Evolutionary conservation across 2,888 invertebrate genomes (phyloP).

Genomic region (Dendrolimus pini): DNA sequence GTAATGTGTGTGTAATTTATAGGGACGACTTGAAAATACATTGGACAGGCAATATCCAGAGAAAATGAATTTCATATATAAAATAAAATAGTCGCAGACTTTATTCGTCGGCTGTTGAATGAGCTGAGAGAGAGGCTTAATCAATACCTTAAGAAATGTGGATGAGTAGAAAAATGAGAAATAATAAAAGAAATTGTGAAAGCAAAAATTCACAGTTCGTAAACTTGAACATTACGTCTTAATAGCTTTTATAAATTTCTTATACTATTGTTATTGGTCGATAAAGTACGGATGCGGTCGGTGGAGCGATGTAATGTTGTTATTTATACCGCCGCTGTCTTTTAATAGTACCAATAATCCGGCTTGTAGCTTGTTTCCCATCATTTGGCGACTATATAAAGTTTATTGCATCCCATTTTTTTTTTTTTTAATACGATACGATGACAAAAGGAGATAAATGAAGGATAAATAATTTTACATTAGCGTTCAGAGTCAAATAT

Average conservation of each 20-base stretch:
- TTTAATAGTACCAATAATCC: constrained; percentile 30
- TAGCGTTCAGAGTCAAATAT: too few relatives aligned
- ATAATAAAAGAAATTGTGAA: constrained; percentile 18
- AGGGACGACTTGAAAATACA: too few relatives aligned
- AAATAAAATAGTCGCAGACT: too few relatives aligned
- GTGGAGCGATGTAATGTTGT: constrained; percentile 45
- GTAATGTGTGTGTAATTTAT: too few relatives aligned
- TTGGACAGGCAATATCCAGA: too few relatives aligned
- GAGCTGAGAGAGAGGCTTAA: not conserved
- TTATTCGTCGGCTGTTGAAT: too few relatives aligned
- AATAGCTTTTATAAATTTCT: constrained; percentile 50
- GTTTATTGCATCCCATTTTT: constrained; percentile 22
- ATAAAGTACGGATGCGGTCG: constrained; percentile 46
- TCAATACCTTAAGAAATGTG: constrained; percentile 7
- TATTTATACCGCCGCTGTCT: constrained; percentile 46
- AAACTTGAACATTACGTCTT: constrained; percentile 36
- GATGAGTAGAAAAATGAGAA: constrained; percentile 12
- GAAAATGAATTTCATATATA: too few relatives aligned
- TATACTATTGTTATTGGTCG: constrained; percentile 38
- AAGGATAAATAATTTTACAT: too few relatives aligned
- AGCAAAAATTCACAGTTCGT: constrained; percentile 44
- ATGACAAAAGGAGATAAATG: too few relatives aligned
- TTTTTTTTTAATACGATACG: too few relatives aligned
- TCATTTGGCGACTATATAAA: not conserved
- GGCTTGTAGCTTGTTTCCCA: not conserved